Base-by-base conservation (phyloP, 2,113 vertebrate species). In the Mirounga angustirostris region DNA sequence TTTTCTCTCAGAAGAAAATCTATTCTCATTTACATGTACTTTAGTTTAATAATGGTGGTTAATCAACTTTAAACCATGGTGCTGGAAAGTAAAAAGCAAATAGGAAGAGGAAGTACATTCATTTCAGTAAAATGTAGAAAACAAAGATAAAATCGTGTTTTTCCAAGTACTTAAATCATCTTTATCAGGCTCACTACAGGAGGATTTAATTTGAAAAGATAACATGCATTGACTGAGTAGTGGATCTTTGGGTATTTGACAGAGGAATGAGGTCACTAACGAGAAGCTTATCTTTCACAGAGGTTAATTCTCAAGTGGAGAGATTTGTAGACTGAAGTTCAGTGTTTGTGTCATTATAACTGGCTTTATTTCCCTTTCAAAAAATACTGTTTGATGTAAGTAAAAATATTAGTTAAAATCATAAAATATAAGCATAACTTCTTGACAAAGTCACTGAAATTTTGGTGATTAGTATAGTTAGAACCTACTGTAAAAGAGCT, bases 121-220 rank as follows among this genome's bases (percentile, higher is more conserved):
- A 58, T 89, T 91, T 82, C 78, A 83, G 81, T 67, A 83, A 97
- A 96, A 87, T 43, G n/a, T 84, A 56, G 63, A 89, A 86, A 91
- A 14, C 2, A 9, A 95, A 96, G 95, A 90, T 89, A 89, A 94
- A 95, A 94, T 93, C 54, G 26, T 93, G 59, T 56, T 83, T 94
- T 88, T 33, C 78, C 84, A 89, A 71, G 11, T 43, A 24, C 52
- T 85, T 84, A 69, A 89, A 85, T 86, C 59, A 40, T 94, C 74
- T 93, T 91, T 96, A 80, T 76, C 91, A 88, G 50, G 30, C 58
- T 95, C 67, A 61, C 40, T 21, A 22, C 11, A 54, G 59, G 18
- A 92, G 24, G 65, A 43, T 71, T 97, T 89, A 61, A 94, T 89
- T 73, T 94, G 21, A 43, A 94, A 91, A 76, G 89, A 95, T 74